Evolutionary conservation across 1,140 invertebrate genomes (phyloP), one percentile per base, ranked within the genome.

Genomic region (Lepeophtheirus salmonis): DNA sequence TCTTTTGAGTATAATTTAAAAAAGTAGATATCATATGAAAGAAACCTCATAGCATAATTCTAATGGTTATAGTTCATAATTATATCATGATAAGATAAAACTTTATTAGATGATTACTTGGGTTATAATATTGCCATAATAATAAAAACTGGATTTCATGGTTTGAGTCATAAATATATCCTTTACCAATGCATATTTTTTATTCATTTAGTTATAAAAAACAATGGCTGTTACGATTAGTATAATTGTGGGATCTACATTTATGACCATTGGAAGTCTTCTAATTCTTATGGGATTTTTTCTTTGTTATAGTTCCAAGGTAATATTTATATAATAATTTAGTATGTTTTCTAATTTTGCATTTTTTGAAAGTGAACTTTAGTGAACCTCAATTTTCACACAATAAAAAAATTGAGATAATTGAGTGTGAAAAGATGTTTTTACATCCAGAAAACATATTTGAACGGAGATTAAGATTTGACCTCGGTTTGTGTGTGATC

Each of bases 301-400:
- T 54, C 50, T 26, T 14, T 61, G 59, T 24, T 61, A 61, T 18
- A 53, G 16, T 2, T 50, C 59, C 4, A 61, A 61, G 57, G 57
- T 60, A 60, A 2, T 41, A 24, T 10, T 59, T 52, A 10, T 20
- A 17, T 10, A 54, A 16, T 59, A 10, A 10, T 58, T 22, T 17
- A 12, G 4, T 12, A 24, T 10, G 13, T n/a, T 59, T 10, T 50
- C 3, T 20, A 48, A 12, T 50, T 41, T 41, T n/a, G n/a, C n/a
- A 56, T 57, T 2, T 17, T 57, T 2, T 16, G 10, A 2, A 57
- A 17, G 26, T 24, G 3, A 57, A 6, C 16, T 24, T 3, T 17
- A 30, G 21, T 3, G 17, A n/a, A 17, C 3, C 22, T 30, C 2
- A 30, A 41, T 16, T 23, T 14, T 10, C 20, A 10, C 10, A 23